Base-by-base conservation (phyloP, 1,140 invertebrate genomes). In the Caerostris darwini region DNA sequence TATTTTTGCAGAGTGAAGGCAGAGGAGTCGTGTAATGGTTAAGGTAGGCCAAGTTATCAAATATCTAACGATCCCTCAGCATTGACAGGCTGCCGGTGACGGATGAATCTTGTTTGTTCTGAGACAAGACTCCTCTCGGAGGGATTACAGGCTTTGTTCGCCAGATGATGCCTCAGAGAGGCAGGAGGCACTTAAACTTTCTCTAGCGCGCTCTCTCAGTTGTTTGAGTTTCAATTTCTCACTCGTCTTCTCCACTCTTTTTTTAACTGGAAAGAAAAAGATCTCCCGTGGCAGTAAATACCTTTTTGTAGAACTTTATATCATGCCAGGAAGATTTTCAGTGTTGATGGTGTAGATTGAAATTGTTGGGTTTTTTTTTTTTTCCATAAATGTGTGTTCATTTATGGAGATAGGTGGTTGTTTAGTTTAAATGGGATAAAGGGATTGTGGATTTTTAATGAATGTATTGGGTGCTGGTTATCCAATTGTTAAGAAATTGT, bases 81-180 rank as follows among this genome's bases (percentile, higher is more conserved):
- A 85, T 56, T 57, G 54, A 57, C 54, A 58, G 53, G 19, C 82
- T 17, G 3, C 3, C 14, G 7, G 56, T 77, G 69, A 90, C 54
- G 69, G 7, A 90, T 77, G 56, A n/a, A n/a, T 90, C 61, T 81
- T 90, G 56, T 90, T 90, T 90, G 50, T n/a, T 57, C n/a, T 8
- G 69, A 34, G 67, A 90, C 56, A 90, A 90, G 54, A 14, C 69
- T 90, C 69, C 57, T 81, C 50, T 58, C 69, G 14, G 85, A 58
- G 82, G 54, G 54, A 83, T 83, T 83, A 19, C 14, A 4, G 53
- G n/a, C 82, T 83, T 58, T 83, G 82, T 58, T 56, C 82, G n/a
- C 17, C 17, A 83, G 82, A 58, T 57, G 82, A 83, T 83, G 14
- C 56, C 17, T 57, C 82, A 7, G 14, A 77, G 71, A 12, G 53